phyloP scores from a whole-genome alignment of 1,140 invertebrate genomes.

The Lamellibrachia luymesi region DNA sequence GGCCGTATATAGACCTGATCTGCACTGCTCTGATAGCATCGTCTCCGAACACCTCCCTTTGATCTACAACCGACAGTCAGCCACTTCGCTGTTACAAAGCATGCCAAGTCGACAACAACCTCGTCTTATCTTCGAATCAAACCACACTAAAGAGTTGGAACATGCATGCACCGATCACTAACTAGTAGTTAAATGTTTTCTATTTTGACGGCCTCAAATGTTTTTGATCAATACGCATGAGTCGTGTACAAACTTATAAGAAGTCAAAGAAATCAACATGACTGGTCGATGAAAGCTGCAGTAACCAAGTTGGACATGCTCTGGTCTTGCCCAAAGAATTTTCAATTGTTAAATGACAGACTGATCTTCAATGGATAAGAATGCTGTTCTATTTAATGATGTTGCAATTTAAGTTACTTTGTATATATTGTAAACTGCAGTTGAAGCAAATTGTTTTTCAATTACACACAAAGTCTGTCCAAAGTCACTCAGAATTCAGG shows the following conservation, averaged over 20 bases:
- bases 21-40: neutral
- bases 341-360: neutral
- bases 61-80: neutral
- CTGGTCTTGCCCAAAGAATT: neutral
- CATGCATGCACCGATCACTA: neutral
- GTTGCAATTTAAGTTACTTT: neutral
- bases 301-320: neutral
- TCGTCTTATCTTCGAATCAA: neutral
- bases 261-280: neutral
- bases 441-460: neutral
- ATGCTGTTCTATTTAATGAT: neutral
- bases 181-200: neutral
- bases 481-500: neutral
- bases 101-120: neutral
- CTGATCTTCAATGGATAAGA: neutral
- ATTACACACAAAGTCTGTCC: neutral
- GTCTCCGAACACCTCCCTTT: neutral
- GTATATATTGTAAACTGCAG: neutral
- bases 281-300: neutral
- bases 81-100: neutral
- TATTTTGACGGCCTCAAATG: neutral
- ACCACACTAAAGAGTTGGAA: neutral
- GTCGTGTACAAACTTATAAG: neutral
- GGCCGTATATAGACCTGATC: neutral
- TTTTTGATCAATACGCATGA: neutral